Evolutionary conservation across 2,888 invertebrate species (phyloP).

Genomic region (Ferdinandea cuprea): DNA sequence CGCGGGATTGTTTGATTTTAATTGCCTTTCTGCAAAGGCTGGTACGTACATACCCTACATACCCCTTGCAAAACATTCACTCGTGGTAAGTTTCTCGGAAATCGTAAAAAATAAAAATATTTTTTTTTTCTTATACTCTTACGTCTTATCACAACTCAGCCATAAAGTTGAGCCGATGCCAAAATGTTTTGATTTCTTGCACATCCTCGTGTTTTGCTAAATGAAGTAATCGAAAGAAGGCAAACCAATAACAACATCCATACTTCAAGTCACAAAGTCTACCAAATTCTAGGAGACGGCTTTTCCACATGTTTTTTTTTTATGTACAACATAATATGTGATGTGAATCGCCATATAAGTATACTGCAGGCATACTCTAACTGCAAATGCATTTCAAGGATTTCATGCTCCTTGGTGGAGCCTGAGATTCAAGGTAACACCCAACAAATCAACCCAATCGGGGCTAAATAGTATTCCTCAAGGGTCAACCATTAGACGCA

Average conservation of each 20-base stretch:
- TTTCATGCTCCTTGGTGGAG: slow-evolving; percentile 63
- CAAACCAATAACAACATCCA: not conserved
- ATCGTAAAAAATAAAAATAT: too few species aligned
- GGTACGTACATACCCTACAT: too few species aligned
- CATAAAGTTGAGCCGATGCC: not conserved
- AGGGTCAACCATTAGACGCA: slow-evolving; percentile 80
- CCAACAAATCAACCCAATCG: slow-evolving; percentile 66
- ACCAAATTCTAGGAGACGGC: slow-evolving; percentile 17
- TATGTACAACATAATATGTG: too few species aligned
- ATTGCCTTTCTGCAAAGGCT: too few species aligned
- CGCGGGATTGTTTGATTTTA: too few species aligned
- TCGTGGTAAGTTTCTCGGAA: too few species aligned
- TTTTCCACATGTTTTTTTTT: slow-evolving; percentile 17
- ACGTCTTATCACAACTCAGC: too few species aligned
- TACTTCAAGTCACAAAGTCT: slow-evolving; percentile 8
- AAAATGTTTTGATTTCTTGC: not conserved
- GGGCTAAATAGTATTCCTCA: slow-evolving; percentile 66
- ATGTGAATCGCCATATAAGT: not conserved
- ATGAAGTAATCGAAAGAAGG: too few species aligned
- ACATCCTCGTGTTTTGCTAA: too few species aligned
- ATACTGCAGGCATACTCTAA: not conserved
- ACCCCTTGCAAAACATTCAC: too few species aligned
- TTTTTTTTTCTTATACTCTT: too few species aligned
- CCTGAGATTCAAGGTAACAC: slow-evolving; percentile 69
- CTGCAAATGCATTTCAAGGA: slow-evolving; percentile 60